phyloP scores from a whole-genome alignment of 2,888 invertebrate genomes.

The Labia minor region DNA sequence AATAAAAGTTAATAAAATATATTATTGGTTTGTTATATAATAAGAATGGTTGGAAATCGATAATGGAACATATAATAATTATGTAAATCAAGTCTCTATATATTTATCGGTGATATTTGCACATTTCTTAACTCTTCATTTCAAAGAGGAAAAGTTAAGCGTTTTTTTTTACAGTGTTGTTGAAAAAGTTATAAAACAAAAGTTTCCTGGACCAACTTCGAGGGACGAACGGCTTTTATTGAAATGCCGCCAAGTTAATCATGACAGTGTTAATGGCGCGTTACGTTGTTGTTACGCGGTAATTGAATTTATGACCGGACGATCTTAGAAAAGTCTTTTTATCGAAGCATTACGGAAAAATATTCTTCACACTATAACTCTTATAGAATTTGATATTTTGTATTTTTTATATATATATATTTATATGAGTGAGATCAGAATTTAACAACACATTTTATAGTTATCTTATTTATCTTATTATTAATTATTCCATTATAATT shows the following conservation, averaged over 20 bases:
- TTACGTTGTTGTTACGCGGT: not conserved
- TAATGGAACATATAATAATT: too few relatives aligned
- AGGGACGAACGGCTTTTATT: slow-evolving; percentile 4
- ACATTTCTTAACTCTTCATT: not conserved
- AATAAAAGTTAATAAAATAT: too few relatives aligned
- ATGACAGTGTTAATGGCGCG: slow-evolving; percentile 13
- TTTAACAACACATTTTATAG: too few relatives aligned
- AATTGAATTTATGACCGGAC: not conserved
- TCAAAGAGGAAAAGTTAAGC: not conserved
- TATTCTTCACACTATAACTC: too few relatives aligned
- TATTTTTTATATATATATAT: too few relatives aligned
- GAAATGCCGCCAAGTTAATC: slow-evolving; percentile 13
- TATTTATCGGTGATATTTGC: slow-evolving; percentile 8
- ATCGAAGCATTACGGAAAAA: not conserved
- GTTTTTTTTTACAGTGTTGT: not conserved
- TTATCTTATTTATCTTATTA: too few relatives aligned
- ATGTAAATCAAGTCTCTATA: too few relatives aligned
- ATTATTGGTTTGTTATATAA: too few relatives aligned
- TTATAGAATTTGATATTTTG: too few relatives aligned
- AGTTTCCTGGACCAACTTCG: not conserved
- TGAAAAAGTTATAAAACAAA: slow-evolving; percentile 4
- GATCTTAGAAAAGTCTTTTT: not conserved
- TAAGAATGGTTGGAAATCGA: too few relatives aligned
- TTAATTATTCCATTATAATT: too few relatives aligned
- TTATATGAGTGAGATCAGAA: too few relatives aligned